Evolutionary conservation across 2,113 vertebrate genomes (phyloP), one percentile per base, ranked within the genome.

Genomic region (Oriolus oriolus): DNA sequence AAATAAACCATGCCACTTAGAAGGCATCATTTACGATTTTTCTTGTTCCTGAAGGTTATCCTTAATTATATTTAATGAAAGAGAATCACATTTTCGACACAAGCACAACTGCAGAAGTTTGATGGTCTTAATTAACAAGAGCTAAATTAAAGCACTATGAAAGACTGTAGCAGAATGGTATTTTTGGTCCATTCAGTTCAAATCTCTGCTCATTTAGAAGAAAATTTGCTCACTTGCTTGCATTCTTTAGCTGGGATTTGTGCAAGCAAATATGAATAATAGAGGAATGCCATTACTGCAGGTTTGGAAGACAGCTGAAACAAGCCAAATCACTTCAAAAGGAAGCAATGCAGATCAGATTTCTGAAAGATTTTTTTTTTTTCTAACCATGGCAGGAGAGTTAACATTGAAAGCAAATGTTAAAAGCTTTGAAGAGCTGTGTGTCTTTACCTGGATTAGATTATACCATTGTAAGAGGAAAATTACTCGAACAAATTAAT

Each of bases 341-440:
- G 90, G 37, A 97, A 96, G 91, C 70, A 95, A 74, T 71, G 84
- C 33, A 84, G 88, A 97, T 97, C 95, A 95, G 73, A 95, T 97
- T 97, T 97, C 97, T 95, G 94, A 89, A 96, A 91, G 59, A 95
- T 96, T 97, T 97, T 92, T 96, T 97, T 92, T 96, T 97, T 97
- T 97, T 97, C 90, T 97, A 97, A 95, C 83, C 52, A 79, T 82
- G 91, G 86, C 81, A 96, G 93, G 74, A 95, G 83, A 97, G 73
- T 95, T 97, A 97, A 95, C 95, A 93, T 96, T 92, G 90, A 89
- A 95, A 98, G 95, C 84, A 97, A 97, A 97, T 77, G 47, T 95
- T 96, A 89, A 97, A 97, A 95, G 54, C 61, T 97, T 96, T 92
- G 52, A 82, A 77, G 21, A 66, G 54, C 94, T 95, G 71, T 86